Base-by-base conservation (phyloP, 2,797 vertebrate species). In the Emys orbicularis region DNA sequence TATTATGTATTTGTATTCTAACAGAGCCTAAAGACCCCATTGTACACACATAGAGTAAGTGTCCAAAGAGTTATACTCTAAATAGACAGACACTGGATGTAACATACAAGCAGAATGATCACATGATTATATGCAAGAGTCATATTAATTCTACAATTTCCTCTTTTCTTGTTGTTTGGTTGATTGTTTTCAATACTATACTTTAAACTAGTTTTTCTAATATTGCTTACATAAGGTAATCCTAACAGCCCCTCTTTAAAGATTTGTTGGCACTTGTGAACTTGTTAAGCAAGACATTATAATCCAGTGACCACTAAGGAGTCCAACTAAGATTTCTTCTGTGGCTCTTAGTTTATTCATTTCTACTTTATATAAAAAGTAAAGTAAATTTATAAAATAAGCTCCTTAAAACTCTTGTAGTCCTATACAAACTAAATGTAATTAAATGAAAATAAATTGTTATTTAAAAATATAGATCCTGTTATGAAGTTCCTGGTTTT, bases 11-110 rank as follows among this genome's bases (percentile, higher is more conserved):
- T 41, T 5, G 18, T 94, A 87, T 90, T 93, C 29, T 83, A 88
- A 50, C 53, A 85, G 31, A 88, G 77, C 44, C 37, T 74, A 23
- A n/a, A 74, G 72, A 44, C 5, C 86, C 84, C 86, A 54, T 27
- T 92, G 8, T 91, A 53, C 81, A 87, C 89, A 88, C 79, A 41
- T 54, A 88, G 91, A 65, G 5, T 37, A 72, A 76, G 54, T 83
- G 94, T n/a, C 56, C n/a, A 29, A 84, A 89, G 89, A 89, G 81
- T 90, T 87, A 92, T 95, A 95, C 44, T 93, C 54, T 94, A 79
- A 59, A 84, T 19, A 89, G 74, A 74, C 37, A 13, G 23, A 86
- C 53, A 29, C 92, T 97, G 83, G 44, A 13, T 77, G 44, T 72
- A 23, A 72, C n/a, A 25, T 41, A 23, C 21, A 41, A 12, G 10